phyloP scores from a whole-genome alignment of 2,113 vertebrate genomes.

The Eubucco bourcierii region DNA sequence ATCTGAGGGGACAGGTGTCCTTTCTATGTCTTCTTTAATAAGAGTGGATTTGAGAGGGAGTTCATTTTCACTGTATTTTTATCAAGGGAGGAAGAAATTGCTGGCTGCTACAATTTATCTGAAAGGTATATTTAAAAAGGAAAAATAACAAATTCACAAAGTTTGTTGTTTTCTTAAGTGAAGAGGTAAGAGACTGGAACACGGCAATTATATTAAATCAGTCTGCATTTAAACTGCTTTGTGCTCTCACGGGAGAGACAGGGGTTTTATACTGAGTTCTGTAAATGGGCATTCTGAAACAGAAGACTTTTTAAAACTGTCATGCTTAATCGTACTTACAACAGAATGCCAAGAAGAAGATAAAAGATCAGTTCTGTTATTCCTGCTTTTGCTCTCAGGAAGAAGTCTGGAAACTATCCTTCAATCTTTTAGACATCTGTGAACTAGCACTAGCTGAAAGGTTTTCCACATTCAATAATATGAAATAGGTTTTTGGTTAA shows the following conservation, averaged over 20 bases:
- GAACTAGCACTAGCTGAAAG: not conserved
- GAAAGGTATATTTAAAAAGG: constrained; percentile 35
- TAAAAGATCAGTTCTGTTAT: constrained; percentile 52
- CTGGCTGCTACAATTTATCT: not conserved
- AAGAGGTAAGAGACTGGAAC: constrained; percentile 47
- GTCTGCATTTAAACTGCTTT: constrained; percentile 44
- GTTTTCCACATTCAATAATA: not conserved
- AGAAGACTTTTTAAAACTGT: constrained; percentile 40
- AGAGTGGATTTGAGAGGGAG: not conserved
- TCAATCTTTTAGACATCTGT: constrained; percentile 34
- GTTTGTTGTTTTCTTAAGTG: constrained; percentile 51
- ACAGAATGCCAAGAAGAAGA: constrained; percentile 44
- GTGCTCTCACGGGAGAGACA: constrained; percentile 19
- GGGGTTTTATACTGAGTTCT: constrained; percentile 4
- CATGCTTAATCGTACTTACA: constrained; percentile 60
- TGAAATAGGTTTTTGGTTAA: constrained; percentile 17
- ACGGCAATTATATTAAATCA: constrained; percentile 55
- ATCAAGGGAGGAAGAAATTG: constrained; percentile 17
- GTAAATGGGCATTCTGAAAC: constrained; percentile 45
- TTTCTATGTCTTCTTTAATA: not conserved
- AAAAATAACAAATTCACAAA: constrained; percentile 51
- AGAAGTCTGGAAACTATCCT: constrained; percentile 5
- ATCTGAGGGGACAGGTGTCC: constrained; percentile 7
- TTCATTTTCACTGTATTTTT: not conserved
- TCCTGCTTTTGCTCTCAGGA: constrained; percentile 38